Base-by-base conservation (phyloP, 2,888 invertebrate species). In the Eristalinus aeneus region DNA sequence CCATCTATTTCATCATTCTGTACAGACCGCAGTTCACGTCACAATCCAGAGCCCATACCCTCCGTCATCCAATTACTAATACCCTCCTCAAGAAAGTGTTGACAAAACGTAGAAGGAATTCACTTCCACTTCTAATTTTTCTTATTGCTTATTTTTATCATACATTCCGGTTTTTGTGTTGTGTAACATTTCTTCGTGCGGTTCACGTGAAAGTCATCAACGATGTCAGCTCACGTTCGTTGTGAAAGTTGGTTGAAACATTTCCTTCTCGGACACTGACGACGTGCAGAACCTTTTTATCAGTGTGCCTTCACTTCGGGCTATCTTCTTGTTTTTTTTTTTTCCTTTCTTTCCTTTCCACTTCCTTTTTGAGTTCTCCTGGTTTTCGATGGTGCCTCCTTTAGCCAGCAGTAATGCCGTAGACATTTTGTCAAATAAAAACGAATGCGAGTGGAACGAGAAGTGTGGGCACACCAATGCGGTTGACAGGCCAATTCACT, bases 221-320 rank as follows among this genome's bases (percentile, higher is more conserved):
- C 34, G 65, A 32, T 74, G 67, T 78, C 82, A 74, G 61, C 81
- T 86, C 86, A 86, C 86, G 86, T 86, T 81, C 36, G 34, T 67
- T 53, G 36, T 69, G 64, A 69, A 73, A 81, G 73, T 77, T 61
- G 73, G 64, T 69, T 71, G 60, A 39, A 67, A 82, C 65, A 74
- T 74, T 81, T 74, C 71, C 56, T 74, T 12, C 71, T 86, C 56
- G 86, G 74, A 82, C 73, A 73, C 58, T 12, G 27, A 27, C 60
- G 65, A 86, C 77, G 86, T 86, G 81, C 54, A 46, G 60, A 68
- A 69, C 58, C 64, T 76, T 73, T 85, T 80, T 71, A 46, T 83
- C 56, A 39, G 58, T 54, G 31, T 72, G 46, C 23, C 67, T 53
- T 76, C 60, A 16, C 9, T 67, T 32, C 27, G 27, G 27, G 27